phyloP scores from a whole-genome alignment of 2,797 vertebrate genomes.

The Synanceia verrucosa region DNA sequence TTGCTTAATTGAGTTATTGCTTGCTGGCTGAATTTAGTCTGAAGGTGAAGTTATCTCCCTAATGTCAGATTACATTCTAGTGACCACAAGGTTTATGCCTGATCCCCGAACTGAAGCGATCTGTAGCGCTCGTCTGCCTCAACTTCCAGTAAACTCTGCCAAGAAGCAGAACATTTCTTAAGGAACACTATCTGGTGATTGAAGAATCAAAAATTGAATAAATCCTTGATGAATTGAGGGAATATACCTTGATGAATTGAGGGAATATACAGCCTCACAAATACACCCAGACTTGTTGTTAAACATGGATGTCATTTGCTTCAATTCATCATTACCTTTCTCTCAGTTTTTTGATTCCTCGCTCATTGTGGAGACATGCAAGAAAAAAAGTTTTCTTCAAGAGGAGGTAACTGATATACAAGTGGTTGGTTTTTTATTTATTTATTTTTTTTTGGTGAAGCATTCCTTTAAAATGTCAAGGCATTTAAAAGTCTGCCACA shows the following conservation, averaged over 20 bases:
- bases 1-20: not conserved
- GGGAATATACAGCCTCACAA: too few relatives aligned
- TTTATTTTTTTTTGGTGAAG: not conserved
- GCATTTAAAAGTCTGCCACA: slow-evolving; percentile 58
- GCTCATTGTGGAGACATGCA: not conserved
- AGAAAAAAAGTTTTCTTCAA: not conserved
- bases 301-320: not conserved
- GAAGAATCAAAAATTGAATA: accelerated
- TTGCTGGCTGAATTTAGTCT: slow-evolving; percentile 58
- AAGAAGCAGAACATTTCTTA: slow-evolving; percentile 41
- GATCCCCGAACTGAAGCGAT: slow-evolving; percentile 32
- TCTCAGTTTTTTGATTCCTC: not conserved
- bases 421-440: too few relatives aligned
- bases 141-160: slow-evolving; percentile 35
- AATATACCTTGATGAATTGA: not conserved
- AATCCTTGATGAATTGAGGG: not conserved
- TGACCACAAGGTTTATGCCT: not conserved
- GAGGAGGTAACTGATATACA: not conserved
- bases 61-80: slow-evolving; percentile 43
- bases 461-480: slow-evolving; percentile 57
- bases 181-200: slow-evolving; percentile 27
- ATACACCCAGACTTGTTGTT: too few relatives aligned
- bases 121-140: slow-evolving; percentile 29
- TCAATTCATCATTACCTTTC: not conserved
- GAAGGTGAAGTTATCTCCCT: slow-evolving; percentile 47